Evolutionary conservation across 2,888 invertebrate species (phyloP), one percentile per base, ranked within the genome.

Genomic region (Phaedon cochleariae): DNA sequence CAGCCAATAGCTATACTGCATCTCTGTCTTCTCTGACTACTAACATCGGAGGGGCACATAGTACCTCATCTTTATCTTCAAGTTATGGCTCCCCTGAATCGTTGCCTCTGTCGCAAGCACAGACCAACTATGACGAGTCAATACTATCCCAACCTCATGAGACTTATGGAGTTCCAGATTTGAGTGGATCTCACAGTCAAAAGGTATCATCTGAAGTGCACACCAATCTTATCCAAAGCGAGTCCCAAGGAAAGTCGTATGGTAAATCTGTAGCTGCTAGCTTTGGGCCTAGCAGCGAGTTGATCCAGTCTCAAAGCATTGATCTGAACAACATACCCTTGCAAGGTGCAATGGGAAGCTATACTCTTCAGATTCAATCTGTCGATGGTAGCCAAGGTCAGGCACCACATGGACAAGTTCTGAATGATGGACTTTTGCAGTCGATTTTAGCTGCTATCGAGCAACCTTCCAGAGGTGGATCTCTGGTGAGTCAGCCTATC

Each of bases 361-460:
- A 93, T 77, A 90, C 91, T 0, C 82, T 94, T 12, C 92, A 94
- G 79, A 93, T 93, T 54, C 92, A 92, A 76, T 85, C 91, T 0
- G 89, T 91, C 0, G 88, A 90, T 71, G 87, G 86, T 10, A 85
- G 79, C 71, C 84, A 83, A 3, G 84, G 85, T 7, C 85, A 86
- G 70, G 86, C 77, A 20, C 89, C 92, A 57, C 94, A 94, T 74
- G 91, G 91, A 12, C 92, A 93, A 79, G 86, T 94, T 0, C 82
- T 94, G 0, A 93, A 93, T 0, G 90, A 93, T 77, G 93, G 92
- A 1, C 84, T 95, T 0, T 81, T 94, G 1, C 93, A 94, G 78
- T 92, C 93, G 58, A 93, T 95, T 62, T 81, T 95, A 1, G 89
- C 92, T 67, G 94, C 94, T 0, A 93, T 94, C 53, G 94, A 94